A percentile compares a stretch with the other conserved stretches of the same genome.
These are phyloP conservation scores for Pseudomugil gertrudae DNA, from an alignment of 2,797 vertebrate genomes.

Conservation along the genomic window DNA sequence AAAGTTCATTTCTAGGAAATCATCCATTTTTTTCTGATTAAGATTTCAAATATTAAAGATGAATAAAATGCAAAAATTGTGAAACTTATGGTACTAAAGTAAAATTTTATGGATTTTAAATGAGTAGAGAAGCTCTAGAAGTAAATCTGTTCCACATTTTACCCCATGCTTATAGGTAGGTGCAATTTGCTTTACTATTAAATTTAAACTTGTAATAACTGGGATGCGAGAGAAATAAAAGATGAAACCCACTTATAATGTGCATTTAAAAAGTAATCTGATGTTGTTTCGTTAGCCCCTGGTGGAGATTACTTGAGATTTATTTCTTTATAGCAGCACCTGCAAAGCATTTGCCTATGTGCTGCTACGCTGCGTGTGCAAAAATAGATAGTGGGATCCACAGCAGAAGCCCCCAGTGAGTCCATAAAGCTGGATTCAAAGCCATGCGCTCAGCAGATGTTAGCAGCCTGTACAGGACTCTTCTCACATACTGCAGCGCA, in stretches of 20 bases:
- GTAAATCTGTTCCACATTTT: not conserved
- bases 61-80: not conserved
- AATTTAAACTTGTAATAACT: not conserved
- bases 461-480: slow-evolving; percentile 1
- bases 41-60: not conserved
- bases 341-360: not conserved
- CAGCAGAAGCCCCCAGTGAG: not conserved
- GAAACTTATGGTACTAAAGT: not conserved
- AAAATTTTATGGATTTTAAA: not conserved
- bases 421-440: slow-evolving; percentile 16
- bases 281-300: not conserved
- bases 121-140: not conserved
- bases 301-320: not conserved
- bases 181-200: not conserved
- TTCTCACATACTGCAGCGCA: slow-evolving; percentile 14
- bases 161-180: not conserved
- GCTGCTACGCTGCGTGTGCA: not conserved
- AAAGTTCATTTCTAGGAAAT: not conserved
- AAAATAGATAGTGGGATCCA: not conserved
- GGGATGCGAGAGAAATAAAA: not conserved
- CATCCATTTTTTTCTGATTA: not conserved
- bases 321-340: not conserved
- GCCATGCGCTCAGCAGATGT: not conserved
- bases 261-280: not conserved
- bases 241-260: not conserved